phyloP scores from a whole-genome alignment of 2,113 vertebrate genomes.

The Thomomys bottae region DNA sequence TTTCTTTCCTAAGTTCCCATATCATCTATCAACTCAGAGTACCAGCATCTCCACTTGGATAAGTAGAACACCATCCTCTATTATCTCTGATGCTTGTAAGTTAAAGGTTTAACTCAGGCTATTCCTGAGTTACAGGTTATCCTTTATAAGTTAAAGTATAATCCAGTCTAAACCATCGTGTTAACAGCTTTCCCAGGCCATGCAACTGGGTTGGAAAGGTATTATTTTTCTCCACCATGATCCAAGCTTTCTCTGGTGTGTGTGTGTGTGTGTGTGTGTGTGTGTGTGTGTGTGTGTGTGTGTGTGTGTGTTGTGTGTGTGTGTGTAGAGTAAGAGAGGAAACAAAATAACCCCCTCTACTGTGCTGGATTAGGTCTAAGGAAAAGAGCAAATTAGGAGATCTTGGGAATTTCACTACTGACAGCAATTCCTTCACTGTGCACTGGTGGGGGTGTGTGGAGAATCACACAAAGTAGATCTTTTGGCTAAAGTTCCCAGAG shows the following conservation, averaged over 20 bases:
- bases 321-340: background rate
- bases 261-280: too few relatives aligned
- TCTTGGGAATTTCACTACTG: background rate
- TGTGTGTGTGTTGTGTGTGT: too few relatives aligned
- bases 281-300: too few relatives aligned
- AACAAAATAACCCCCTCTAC: background rate
- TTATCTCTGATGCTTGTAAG: background rate
- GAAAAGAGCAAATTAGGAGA: background rate
- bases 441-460: background rate
- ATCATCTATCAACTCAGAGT: background rate
- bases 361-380: background rate
- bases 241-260: background rate
- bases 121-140: too few relatives aligned
- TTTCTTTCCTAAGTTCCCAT: background rate
- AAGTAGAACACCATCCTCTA: background rate
- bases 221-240: background rate
- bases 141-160: too few relatives aligned
- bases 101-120: background rate
- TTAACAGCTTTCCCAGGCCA: background rate
- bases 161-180: too few relatives aligned
- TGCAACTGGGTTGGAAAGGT: background rate
- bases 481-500: background rate
- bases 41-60: background rate
- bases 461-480: background rate
- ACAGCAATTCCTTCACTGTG: background rate